These are phyloP conservation scores for Metopia argyrocephala DNA, from an alignment of 2,888 invertebrate genomes.

Conservation along the genomic window DNA sequence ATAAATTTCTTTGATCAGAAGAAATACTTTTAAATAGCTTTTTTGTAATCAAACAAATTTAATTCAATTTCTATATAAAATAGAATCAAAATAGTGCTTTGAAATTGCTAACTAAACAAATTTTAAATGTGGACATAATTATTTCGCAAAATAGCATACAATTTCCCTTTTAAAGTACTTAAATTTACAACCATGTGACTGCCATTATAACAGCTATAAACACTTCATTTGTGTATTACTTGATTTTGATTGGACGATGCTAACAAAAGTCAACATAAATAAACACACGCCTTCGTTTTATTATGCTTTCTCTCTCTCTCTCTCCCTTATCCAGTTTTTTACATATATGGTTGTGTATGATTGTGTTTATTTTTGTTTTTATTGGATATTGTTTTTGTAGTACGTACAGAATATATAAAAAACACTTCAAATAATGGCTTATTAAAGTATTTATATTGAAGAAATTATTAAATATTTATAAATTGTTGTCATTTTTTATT, in stretches of 20 bases:
- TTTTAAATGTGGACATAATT: too few relatives aligned
- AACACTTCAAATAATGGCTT: constrained; percentile 21
- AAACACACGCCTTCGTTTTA: neutral
- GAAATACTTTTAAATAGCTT: too few relatives aligned
- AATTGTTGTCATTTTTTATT: constrained; percentile 1
- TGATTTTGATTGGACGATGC: constrained; percentile 25
- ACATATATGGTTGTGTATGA: neutral
- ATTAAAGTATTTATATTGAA: neutral
- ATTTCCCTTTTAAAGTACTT: neutral
- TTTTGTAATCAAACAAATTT: too few relatives aligned
- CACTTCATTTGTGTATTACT: constrained; percentile 13
- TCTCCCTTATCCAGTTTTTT: neutral
- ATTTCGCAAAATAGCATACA: too few relatives aligned
- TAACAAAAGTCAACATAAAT: neutral
- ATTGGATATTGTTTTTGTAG: neutral
- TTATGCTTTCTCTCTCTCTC: neutral
- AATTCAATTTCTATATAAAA: too few relatives aligned
- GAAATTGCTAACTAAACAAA: too few relatives aligned
- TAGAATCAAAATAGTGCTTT: too few relatives aligned
- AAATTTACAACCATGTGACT: neutral
- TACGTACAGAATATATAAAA: neutral
- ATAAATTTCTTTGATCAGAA: too few relatives aligned
- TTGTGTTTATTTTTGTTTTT: neutral
- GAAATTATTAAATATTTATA: neutral
- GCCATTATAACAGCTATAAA: neutral